Evolutionary conservation across 2,797 vertebrate genomes (phyloP), one percentile per base, ranked within the genome.

Genomic region (Antrozous pallidus): DNA sequence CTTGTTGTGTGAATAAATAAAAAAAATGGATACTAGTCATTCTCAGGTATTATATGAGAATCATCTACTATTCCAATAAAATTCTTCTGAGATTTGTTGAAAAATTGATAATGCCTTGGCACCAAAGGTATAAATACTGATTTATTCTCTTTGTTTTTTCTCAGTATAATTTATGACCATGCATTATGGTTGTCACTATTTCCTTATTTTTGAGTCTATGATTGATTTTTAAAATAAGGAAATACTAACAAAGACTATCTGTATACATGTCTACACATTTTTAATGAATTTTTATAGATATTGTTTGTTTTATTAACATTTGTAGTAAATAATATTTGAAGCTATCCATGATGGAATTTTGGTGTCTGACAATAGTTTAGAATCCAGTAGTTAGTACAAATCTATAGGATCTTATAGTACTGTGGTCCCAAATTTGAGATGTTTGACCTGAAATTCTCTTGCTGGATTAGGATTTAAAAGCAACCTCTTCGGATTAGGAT

Each of bases 21-120:
- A 33, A 85, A 33, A 92, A 69, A 28, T 63, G 14, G 49, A 65
- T 45, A 75, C 45, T 33, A 88, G 18, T 69, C 10, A 81, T 77
- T 70, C 56, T 90, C 7, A 86, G 17, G 22, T 75, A 86, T 86
- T 70, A 49, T 42, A 38, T 88, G 56, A 86, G 8, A 86, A 67
- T 83, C 6, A 80, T 33, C 28, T 58, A 58, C 5, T 84, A 77
- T 69, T 80, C 38, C 61, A 94, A 40, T 31, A 8, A 75, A 90
- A 75, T 20, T 42, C 20, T 85, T 81, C 65, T 65, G 93, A 83
- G 71, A 38, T 73, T 93, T 90, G 26, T 87, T 86, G 33, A 88
- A 95, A 93, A 93, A 31, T 79, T 91, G 28, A 67, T 80, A 78
- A 84, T 84, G 11, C 3, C 18, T 16, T 87, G 54, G 22, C 24